These are phyloP conservation scores for Himantopus leucocephalus DNA, from an alignment of 2,113 vertebrate genomes.

Conservation along the genomic window DNA sequence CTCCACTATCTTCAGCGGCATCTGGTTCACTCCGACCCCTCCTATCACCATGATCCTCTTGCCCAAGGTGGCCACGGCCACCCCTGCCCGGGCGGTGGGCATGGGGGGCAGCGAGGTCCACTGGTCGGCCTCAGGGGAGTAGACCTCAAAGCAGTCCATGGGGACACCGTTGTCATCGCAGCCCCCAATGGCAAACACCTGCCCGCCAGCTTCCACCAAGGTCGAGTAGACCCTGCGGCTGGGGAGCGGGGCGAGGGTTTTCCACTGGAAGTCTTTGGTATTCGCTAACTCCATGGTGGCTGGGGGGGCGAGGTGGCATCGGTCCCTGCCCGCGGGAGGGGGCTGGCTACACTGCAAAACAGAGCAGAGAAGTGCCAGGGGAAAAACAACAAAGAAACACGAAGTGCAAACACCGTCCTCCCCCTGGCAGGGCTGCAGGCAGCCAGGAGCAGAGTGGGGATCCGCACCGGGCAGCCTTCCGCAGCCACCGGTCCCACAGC, in stretches of 20 bases:
- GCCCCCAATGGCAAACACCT: slow-evolving; percentile 92
- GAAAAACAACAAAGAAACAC: background rate
- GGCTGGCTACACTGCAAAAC: background rate
- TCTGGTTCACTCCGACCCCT: slow-evolving; percentile 88
- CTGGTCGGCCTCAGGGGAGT: slow-evolving; percentile 89
- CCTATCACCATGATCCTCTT: slow-evolving; percentile 95
- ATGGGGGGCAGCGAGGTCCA: slow-evolving; percentile 88
- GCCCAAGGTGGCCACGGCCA: slow-evolving; percentile 85
- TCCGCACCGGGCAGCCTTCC: background rate
- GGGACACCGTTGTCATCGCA: slow-evolving; percentile 88
- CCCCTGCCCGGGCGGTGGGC: slow-evolving; percentile 89
- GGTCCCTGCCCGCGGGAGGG: background rate
- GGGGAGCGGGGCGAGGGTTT: slow-evolving; percentile 85
- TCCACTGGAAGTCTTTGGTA: slow-evolving; percentile 92
- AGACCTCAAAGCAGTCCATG: slow-evolving; percentile 86
- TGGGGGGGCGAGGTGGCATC: background rate
- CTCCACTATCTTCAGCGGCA: slow-evolving; percentile 91
- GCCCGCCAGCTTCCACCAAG: slow-evolving; percentile 86
- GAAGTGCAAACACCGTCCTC: rapidly evolving
- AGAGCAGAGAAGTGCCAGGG: background rate
- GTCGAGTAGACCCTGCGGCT: slow-evolving; percentile 90
- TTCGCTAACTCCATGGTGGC: slow-evolving; percentile 83
- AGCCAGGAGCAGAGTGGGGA: background rate
- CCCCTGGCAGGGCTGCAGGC: background rate
- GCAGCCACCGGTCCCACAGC: background rate